Evolutionary conservation across 2,888 invertebrate genomes (phyloP), one percentile per base, ranked within the genome.

Genomic region (Deroplatys truncata): DNA sequence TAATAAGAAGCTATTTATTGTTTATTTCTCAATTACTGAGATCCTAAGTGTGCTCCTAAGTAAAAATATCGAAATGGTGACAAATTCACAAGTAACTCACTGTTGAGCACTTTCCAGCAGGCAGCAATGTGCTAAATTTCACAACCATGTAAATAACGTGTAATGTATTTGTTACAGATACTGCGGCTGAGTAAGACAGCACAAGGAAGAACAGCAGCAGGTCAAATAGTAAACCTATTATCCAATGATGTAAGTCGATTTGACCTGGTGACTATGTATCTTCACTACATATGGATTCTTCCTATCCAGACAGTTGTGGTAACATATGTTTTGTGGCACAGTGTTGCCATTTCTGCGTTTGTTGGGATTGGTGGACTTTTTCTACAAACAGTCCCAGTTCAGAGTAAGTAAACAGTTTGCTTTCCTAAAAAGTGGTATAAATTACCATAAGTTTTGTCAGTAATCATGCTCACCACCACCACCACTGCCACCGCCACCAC

Each of bases 271-370:
- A 93, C 94, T 82, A 92, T 94, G 16, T 94, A 94, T 91, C 92
- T 95, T 0, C 95, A 95, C 91, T 95, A 94, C 91, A 91, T 95
- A 29, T 94, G 95, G 94, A 92, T 93, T 93, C 97, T 91, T 10
- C 95, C 95, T 0, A 91, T 94, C 8, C 94, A 97, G 92, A 95
- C 96, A 16, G 94, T 95, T 0, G 95, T 97, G 35, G 95, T 96
- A n/a, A 94, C 95, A 13, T 94, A 93, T 89, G 94, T 97, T 89
- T 94, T 96, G 91, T 96, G 95, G 93, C 92, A 92, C 31, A 94
- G 93, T 86, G 94, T 95, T 25, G 94, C 94, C 8, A 92, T 94
- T 84, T 94, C 96, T 0, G 95, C 95, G 28, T 91, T 96, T 35
- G 95, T 95, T 84, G 96, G 97, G 31, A 94, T 96, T 90, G 93